phyloP scores from a whole-genome alignment of 1,140 invertebrate genomes.

The Portunus trituberculatus region DNA sequence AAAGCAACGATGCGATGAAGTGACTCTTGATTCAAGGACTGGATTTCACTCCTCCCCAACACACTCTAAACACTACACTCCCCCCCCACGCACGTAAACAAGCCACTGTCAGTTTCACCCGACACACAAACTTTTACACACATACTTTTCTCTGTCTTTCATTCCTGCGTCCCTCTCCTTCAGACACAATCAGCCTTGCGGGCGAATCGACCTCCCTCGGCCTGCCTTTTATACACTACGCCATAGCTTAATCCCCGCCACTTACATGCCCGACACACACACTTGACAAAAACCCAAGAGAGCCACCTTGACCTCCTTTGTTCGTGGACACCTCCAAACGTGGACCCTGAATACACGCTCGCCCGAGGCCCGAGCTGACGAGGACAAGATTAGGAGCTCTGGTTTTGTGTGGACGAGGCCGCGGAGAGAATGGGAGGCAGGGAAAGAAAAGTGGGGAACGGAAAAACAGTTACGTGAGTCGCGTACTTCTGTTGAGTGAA shows the following conservation, averaged over 20 bases:
- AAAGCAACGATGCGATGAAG: too few relatives aligned
- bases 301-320: background rate
- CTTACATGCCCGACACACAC: constrained; percentile 9
- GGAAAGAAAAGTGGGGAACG: background rate
- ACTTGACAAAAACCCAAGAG: background rate
- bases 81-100: background rate
- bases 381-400: background rate
- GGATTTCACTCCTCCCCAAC: too few relatives aligned
- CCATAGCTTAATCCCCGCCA: background rate
- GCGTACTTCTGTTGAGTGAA: background rate
- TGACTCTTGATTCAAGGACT: too few relatives aligned
- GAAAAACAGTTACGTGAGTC: background rate
- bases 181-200: too few relatives aligned
- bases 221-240: background rate
- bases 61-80: too few relatives aligned
- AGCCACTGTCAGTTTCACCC: background rate
- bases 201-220: background rate
- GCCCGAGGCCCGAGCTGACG: background rate
- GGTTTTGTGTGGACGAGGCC: background rate
- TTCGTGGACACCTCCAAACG: background rate
- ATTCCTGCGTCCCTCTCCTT: background rate
- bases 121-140: background rate
- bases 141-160: background rate
- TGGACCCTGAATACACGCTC: background rate
- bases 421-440: background rate